A percentile compares a stretch with the other conserved stretches of the same genome.
Evolutionary conservation across 2,888 invertebrate genomes (phyloP).

Genomic region (Schrankia costaestrigalis): DNA sequence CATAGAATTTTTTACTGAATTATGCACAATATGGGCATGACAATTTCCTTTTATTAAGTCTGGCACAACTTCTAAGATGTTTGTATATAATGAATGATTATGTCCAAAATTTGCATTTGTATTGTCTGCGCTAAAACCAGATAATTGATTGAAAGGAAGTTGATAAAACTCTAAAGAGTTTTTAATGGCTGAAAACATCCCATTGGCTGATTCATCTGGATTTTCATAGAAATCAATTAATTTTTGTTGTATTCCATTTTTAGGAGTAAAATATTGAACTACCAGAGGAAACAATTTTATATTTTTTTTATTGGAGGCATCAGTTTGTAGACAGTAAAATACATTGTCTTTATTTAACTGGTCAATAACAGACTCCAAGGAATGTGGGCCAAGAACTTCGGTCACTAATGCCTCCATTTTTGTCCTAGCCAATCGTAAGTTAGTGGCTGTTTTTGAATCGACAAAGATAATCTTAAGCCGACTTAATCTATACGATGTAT

Average conservation of each 20-base stretch:
- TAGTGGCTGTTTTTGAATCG: slow-evolving; percentile 25
- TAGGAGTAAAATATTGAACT: slow-evolving; percentile 26
- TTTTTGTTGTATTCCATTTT: slow-evolving; percentile 22
- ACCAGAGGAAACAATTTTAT: slow-evolving; percentile 26
- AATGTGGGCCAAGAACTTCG: slow-evolving; percentile 26
- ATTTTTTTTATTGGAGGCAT: slow-evolving; percentile 30
- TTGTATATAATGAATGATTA: slow-evolving; percentile 29
- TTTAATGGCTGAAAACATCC: slow-evolving; percentile 25
- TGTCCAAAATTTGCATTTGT: slow-evolving; percentile 40
- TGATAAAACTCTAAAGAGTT: slow-evolving; percentile 22
- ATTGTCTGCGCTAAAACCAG: slow-evolving; percentile 42
- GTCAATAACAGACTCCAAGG: slow-evolving; percentile 21
- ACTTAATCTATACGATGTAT: too few species aligned
- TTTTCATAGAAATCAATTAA: slow-evolving; percentile 31
- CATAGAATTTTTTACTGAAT: slow-evolving; percentile 27
- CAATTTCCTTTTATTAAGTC: slow-evolving; percentile 28
- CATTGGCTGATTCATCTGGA: slow-evolving; percentile 25
- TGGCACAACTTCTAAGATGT: slow-evolving; percentile 23
- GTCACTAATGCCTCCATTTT: slow-evolving; percentile 37
- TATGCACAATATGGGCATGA: slow-evolving; percentile 32
- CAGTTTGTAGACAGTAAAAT: slow-evolving; percentile 23
- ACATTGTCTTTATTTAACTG: slow-evolving; percentile 28
- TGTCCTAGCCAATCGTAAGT: slow-evolving; percentile 27
- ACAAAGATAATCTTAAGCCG: slow-evolving; percentile 29
- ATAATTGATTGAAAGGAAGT: slow-evolving; percentile 28